These are phyloP conservation scores for Zhuqinia jingwanae DNA, from an alignment of 2,888 invertebrate genomes.

Conservation along the genomic window DNA sequence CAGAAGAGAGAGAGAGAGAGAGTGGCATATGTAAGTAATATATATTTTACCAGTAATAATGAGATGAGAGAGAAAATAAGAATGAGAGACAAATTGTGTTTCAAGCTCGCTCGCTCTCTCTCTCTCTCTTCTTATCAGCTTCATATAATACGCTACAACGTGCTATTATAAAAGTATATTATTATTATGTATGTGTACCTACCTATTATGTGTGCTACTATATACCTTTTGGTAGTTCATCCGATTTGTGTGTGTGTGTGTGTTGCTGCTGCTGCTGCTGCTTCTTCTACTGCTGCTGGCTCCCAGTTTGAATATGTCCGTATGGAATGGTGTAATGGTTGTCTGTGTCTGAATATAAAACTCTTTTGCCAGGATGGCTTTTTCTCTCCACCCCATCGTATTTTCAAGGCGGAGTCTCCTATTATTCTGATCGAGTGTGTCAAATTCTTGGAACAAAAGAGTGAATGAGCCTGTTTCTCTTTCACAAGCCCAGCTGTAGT, in stretches of 20 bases:
- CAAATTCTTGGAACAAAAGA: constrained; percentile 79
- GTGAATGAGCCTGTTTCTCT: neutral
- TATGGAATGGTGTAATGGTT: constrained; percentile 18
- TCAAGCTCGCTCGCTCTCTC: constrained; percentile 63
- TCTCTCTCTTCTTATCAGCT: constrained; percentile 52
- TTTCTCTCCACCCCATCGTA: constrained; percentile 79
- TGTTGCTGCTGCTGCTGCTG: too few relatives aligned
- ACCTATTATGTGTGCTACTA: too few relatives aligned
- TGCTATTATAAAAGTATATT: constrained; percentile 19
- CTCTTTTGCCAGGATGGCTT: constrained; percentile 76
- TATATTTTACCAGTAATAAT: constrained; percentile 73
- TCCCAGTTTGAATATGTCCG: too few relatives aligned
- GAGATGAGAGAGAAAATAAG: constrained; percentile 68
- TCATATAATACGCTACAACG: neutral
- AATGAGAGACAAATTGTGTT: constrained; percentile 70
- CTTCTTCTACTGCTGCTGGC: too few relatives aligned
- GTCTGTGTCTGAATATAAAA: constrained; percentile 75
- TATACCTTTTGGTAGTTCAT: too few relatives aligned
- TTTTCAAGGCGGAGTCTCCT: constrained; percentile 79
- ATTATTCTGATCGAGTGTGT: constrained; percentile 79
- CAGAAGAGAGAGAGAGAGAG: too few relatives aligned
- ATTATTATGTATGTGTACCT: too few relatives aligned
- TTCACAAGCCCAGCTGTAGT: constrained; percentile 73
- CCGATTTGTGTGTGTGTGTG: too few relatives aligned
- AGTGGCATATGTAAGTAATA: constrained; percentile 72